A percentile compares a stretch with the other conserved stretches of the same genome.
phyloP scores from a whole-genome alignment of 2,888 invertebrate species.

The Bombylius major region DNA sequence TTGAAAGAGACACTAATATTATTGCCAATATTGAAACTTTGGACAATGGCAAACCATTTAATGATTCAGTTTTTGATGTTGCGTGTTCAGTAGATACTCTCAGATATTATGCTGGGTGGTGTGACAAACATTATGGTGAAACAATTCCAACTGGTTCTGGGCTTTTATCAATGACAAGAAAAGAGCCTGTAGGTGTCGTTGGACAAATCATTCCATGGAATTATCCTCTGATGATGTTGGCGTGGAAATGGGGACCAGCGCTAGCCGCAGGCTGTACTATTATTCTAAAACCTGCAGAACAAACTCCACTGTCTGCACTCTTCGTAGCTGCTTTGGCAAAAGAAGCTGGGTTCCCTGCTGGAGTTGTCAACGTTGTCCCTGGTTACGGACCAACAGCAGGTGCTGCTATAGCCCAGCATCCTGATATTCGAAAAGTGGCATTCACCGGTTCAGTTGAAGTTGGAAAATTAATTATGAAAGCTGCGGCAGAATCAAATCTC shows the following conservation, averaged over 20 bases:
- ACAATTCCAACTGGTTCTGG: conserved; percentile 68
- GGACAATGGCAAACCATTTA: conserved; percentile 67
- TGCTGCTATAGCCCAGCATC: conserved; percentile 54
- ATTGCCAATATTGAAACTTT: conserved; percentile 64
- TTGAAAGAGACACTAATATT: conserved; percentile 59
- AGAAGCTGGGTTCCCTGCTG: conserved; percentile 70
- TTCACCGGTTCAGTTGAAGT: conserved; percentile 63
- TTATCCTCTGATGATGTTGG: conserved; percentile 64
- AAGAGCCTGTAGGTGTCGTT: conserved; percentile 66
- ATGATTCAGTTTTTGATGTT: conserved; percentile 43
- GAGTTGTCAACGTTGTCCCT: conserved; percentile 61
- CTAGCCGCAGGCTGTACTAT: conserved; percentile 57
- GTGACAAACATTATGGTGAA: conserved; percentile 75
- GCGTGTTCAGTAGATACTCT: conserved; percentile 38
- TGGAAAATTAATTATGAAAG: conserved; percentile 38
- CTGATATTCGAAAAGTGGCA: conserved; percentile 60
- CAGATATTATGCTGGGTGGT: conserved; percentile 71
- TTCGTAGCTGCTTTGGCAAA: conserved; percentile 56
- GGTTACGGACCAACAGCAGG: conserved; percentile 68
- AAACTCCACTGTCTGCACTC: conserved; percentile 69
- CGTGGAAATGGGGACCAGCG: conserved; percentile 67
- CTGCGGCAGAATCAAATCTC: conserved; percentile 62
- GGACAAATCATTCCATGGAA: conserved; percentile 78
- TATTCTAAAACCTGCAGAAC: conserved; percentile 73
- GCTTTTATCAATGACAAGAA: conserved; percentile 49